phyloP scores from a whole-genome alignment of 92 coral and sea anemone species.

The Parazoanthus atlanticus region DNA sequence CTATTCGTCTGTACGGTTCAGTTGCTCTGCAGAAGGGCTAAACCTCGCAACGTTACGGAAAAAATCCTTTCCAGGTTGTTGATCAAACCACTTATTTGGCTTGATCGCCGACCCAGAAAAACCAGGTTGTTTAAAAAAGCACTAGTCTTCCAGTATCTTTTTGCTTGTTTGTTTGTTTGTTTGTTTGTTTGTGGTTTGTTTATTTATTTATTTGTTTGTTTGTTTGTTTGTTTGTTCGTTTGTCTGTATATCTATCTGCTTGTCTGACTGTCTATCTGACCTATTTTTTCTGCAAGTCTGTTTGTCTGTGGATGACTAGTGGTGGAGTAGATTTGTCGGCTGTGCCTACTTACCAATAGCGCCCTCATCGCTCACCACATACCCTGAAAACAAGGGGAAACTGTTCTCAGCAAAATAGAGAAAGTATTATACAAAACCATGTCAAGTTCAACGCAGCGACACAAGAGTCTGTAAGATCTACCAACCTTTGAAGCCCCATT shows the following conservation, averaged over 20 bases:
- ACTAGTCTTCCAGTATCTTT: too few species aligned
- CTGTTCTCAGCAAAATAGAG: neutral
- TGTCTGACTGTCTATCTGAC: neutral
- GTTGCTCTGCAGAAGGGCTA: too few species aligned
- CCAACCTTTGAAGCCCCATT: conserved; percentile 61
- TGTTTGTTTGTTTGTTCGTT: neutral
- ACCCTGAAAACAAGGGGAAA: conserved; percentile 32
- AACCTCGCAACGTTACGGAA: too few species aligned
- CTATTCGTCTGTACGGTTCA: neutral
- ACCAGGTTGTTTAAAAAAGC: too few species aligned
- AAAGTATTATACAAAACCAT: neutral
- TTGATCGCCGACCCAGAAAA: too few species aligned
- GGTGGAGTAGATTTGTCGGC: neutral
- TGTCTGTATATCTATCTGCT: too few species aligned
- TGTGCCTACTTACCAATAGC: conserved; percentile 44
- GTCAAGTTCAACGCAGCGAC: neutral
- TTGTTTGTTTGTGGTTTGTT: too few species aligned
- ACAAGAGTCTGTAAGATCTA: neutral
- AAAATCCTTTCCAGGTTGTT: too few species aligned
- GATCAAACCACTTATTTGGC: too few species aligned
- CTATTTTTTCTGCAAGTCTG: neutral
- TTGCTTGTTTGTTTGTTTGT: neutral
- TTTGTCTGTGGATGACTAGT: neutral
- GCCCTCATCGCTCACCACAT: conserved; percentile 62
- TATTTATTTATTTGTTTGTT: too few species aligned